Percentiles rank a stretch among this genome's conserved stretches.
Evolutionary conservation across 2,888 invertebrate genomes (phyloP).

Genomic region (Zootermopsis nevadensis): DNA sequence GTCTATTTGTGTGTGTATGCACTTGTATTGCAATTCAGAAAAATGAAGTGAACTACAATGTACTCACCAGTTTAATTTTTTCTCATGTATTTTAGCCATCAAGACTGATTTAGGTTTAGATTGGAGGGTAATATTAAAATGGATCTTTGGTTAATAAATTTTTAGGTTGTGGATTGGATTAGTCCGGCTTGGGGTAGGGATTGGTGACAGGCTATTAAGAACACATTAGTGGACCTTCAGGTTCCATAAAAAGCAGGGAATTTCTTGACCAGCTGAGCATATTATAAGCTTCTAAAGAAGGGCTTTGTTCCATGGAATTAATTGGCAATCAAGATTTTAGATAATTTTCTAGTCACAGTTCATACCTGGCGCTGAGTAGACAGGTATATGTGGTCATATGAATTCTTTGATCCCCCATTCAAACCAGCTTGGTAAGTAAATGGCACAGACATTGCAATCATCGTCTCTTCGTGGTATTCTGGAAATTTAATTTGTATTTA

Average conservation of each 20-base stretch:
- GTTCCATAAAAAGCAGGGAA: too few species aligned
- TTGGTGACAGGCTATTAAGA: too few species aligned
- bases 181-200: too few species aligned
- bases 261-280: too few species aligned
- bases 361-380: background rate
- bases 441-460: background rate
- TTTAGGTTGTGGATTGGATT: too few species aligned
- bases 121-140: too few species aligned
- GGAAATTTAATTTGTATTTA: background rate
- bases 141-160: too few species aligned
- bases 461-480: slow-evolving; percentile 11
- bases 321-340: background rate
- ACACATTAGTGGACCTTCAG: too few species aligned
- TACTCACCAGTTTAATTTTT: background rate
- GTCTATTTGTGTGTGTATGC: background rate
- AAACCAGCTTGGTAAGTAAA: background rate
- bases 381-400: background rate
- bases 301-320: too few species aligned
- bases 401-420: background rate
- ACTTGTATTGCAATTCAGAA: too few species aligned
- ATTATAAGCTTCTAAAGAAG: too few species aligned
- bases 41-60: background rate
- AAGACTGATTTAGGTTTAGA: too few species aligned
- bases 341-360: background rate
- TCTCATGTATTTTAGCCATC: background rate